phyloP scores from a whole-genome alignment of 2,113 vertebrate species.

The Merops nubicus region DNA sequence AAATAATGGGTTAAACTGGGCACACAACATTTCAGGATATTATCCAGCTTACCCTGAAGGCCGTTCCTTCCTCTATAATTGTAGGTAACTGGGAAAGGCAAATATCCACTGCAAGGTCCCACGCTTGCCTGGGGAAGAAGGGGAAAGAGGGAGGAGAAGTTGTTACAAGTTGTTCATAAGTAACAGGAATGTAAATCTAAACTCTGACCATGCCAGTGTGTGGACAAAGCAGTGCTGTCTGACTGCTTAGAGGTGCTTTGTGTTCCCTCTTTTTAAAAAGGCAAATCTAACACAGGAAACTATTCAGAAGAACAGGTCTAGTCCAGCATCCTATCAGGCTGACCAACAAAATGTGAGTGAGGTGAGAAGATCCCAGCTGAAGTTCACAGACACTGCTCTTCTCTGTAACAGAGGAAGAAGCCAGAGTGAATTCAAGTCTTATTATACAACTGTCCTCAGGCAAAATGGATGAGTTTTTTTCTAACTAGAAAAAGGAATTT shows the following conservation, averaged over 20 bases:
- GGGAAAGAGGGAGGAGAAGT: not conserved
- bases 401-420: not conserved
- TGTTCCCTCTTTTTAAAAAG: not conserved
- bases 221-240: not conserved
- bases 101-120: conserved; percentile 98
- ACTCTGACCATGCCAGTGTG: not conserved
- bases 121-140: conserved; percentile 87
- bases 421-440: not conserved
- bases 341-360: accelerated
- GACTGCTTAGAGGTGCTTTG: not conserved
- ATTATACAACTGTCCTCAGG: not conserved
- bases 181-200: not conserved
- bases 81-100: conserved; percentile 98
- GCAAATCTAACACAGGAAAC: not conserved
- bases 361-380: not conserved
- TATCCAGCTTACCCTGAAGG: conserved; percentile 88
- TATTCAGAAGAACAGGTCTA: not conserved
- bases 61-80: conserved; percentile 97
- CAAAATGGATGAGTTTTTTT: not conserved
- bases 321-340: not conserved
- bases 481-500: not conserved
- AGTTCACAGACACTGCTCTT: not conserved
- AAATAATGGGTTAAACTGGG: accelerated
- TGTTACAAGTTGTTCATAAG: accelerated
- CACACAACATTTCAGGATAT: accelerated